Evolutionary conservation across 1,140 invertebrate genomes (phyloP).

Genomic region (Lordiphosa stackelbergi): DNA sequence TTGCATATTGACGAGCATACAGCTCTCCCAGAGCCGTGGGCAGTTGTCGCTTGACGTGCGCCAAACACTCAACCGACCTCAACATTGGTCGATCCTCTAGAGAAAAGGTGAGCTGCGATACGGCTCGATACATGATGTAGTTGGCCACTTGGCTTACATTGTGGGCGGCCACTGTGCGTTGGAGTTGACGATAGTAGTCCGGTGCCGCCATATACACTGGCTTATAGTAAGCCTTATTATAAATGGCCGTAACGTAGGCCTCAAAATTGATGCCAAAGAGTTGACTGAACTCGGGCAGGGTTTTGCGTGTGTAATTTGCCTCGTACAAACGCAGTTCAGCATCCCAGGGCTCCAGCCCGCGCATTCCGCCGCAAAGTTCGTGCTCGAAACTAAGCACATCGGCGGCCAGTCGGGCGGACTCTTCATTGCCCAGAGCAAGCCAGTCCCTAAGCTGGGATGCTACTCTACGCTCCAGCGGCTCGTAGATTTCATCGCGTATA

Average conservation of each 20-base stretch:
- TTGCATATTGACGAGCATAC: constrained; percentile 45
- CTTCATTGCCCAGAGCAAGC: constrained; percentile 46
- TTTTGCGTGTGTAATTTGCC: constrained; percentile 48
- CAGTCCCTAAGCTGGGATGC: constrained; percentile 47
- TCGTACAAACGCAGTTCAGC: constrained; percentile 35
- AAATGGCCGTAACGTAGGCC: constrained; percentile 40
- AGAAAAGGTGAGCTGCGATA: constrained; percentile 51
- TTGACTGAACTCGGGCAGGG: constrained; percentile 34
- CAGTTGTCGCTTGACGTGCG: constrained; percentile 32
- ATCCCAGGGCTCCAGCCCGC: constrained; percentile 30
- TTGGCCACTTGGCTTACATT: constrained; percentile 59
- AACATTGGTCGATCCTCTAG: constrained; percentile 30
- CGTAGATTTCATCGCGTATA: constrained; percentile 35
- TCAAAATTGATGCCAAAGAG: constrained; percentile 43
- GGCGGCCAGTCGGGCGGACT: constrained; percentile 44
- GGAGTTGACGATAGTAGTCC: constrained; percentile 51
- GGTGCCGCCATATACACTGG: constrained; percentile 64
- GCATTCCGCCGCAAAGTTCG: constrained; percentile 56
- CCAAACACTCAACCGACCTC: constrained; percentile 41
- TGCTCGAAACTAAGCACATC: constrained; percentile 63
- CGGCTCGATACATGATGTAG: constrained; percentile 67
- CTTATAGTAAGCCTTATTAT: constrained; percentile 30
- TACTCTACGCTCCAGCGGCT: constrained; percentile 36
- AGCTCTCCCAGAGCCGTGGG: constrained; percentile 59
- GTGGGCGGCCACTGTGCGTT: constrained; percentile 42